Evolutionary conservation across 2,113 vertebrate genomes (phyloP), one percentile per base, ranked within the genome.

Genomic region (Perccottus glenii): DNA sequence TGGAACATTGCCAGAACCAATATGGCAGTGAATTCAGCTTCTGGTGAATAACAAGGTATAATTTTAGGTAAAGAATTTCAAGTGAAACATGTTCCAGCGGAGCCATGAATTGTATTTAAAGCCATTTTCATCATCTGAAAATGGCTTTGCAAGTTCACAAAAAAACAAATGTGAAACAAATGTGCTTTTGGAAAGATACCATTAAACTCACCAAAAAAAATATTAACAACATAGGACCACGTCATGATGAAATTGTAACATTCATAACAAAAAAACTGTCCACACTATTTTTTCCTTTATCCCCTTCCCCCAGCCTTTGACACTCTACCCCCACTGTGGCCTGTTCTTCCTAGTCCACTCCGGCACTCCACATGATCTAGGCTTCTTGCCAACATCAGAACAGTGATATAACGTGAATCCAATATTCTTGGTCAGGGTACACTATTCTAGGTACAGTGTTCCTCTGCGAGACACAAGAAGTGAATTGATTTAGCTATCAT

Each of bases 401-500:
- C 58, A 42, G 40, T 65, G 59, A 78, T 77, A 77, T 32, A 52
- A n/a, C n/a, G 50, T 52, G 16, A 52, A 52, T 52, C 27, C 50
- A 52, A 52, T 79, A 79, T 81, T 69, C 71, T 83, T 61, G 73
- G 75, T 80, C 84, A 83, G 74, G 56, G 64, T 42, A 52, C 44
- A 11, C 66, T 65, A 45, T 61, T 78, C 57, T 59, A 73, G n/a
- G 76, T 78, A 55, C 58, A 4, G 36, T 60, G 64, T 42, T 83
- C 81, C 77, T 60, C 57, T 42, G 79, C 77, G 74, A 83, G 70
- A 79, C 67, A 69, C 58, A 77, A 51, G 50, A 51, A 71, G 64
- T 67, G 68, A 74, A 88, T 84, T 82, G 79, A 81, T 88, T 76
- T 60, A 58, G 49, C 67, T n/a, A n/a, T 68, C 45, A 49, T 57